These are phyloP conservation scores for Merops nubicus DNA, from an alignment of 2,113 vertebrate species.

Conservation along the genomic window DNA sequence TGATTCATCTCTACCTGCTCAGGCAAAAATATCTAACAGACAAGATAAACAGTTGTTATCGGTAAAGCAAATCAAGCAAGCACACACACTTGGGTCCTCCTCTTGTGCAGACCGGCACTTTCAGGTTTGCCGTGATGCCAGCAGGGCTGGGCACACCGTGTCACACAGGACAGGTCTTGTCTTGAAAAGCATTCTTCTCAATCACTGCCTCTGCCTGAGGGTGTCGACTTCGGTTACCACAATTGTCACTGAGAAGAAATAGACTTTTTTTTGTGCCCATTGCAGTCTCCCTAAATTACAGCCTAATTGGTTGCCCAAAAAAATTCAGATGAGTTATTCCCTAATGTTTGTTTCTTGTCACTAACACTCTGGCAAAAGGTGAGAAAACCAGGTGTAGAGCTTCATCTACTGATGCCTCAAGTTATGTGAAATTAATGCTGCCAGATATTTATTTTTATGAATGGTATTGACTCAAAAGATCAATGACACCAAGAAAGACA, in stretches of 20 bases:
- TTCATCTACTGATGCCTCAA: background rate
- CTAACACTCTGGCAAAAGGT: background rate
- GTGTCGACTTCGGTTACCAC: rapidly evolving
- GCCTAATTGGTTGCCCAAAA: background rate
- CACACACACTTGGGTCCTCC: rapidly evolving
- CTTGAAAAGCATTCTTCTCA: background rate
- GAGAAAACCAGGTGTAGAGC: background rate
- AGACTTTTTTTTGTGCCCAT: background rate
- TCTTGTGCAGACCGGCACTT: background rate
- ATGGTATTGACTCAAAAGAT: background rate
- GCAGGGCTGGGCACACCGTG: rapidly evolving
- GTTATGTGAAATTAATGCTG: background rate
- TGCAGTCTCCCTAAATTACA: background rate
- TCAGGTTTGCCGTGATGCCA: background rate
- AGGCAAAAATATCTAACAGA: background rate
- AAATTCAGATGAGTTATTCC: background rate
- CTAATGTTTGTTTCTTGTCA: background rate
- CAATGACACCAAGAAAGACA: background rate
- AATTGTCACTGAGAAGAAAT: rapidly evolving
- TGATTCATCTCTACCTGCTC: background rate
- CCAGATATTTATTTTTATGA: background rate
- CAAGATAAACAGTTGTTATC: background rate
- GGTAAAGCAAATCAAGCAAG: background rate
- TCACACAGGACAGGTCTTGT: rapidly evolving
- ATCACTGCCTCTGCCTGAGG: background rate